Base-by-base conservation (phyloP, 2,113 vertebrate species). In the Sturnira hondurensis region DNA sequence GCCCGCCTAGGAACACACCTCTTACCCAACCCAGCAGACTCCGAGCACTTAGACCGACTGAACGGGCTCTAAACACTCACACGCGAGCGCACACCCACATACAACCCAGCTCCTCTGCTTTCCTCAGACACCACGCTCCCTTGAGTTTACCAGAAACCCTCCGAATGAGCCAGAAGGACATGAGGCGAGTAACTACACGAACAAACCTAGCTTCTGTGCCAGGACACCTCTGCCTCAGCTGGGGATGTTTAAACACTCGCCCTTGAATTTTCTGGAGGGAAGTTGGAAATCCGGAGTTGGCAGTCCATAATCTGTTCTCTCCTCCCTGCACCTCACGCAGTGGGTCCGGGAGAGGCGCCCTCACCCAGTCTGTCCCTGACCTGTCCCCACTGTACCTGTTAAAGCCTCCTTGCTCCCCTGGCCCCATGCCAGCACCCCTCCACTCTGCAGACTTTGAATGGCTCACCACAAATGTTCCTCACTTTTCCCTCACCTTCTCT, bases 271-370 rank as follows among this genome's bases (percentile, higher is more conserved):
- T 86, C 77, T 26, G 28, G 6, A 86, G 1, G n/a, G 14, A 24
- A 26, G 19, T 0, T 4, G 54, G 68, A 81, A 70, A 85, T 14
- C 17, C 11, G 16, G 0, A 56, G 52, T 7, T 0, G 4, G 67
- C 36, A 20, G 52, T 31, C 86, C 36, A 56, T 14, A 33, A 45
- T 4, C 65, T 33, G 31, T 16, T 26, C 24, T 28, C 58, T 11
- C 58, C 24, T 28, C 10, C 7, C 58, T 28, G 24, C n/a, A 68
- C 36, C 36, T 20, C 28, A 13, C 0, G 31, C 36, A 26, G 15
- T 0, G 0, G 3, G 3, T 22, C 38, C n/a, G 73, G 47, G 0
- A 5, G 38, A 65, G 50, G 36, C 3, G 22, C 41, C 54, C 15
- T 17, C 3, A 0, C n/a, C 67, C 50, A 45, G 33, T 22, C 24